Percentiles rank a stretch among this genome's conserved stretches.
Evolutionary conservation across 2,888 invertebrate genomes (phyloP).

Genomic region (Tromatobia lineatoria): DNA sequence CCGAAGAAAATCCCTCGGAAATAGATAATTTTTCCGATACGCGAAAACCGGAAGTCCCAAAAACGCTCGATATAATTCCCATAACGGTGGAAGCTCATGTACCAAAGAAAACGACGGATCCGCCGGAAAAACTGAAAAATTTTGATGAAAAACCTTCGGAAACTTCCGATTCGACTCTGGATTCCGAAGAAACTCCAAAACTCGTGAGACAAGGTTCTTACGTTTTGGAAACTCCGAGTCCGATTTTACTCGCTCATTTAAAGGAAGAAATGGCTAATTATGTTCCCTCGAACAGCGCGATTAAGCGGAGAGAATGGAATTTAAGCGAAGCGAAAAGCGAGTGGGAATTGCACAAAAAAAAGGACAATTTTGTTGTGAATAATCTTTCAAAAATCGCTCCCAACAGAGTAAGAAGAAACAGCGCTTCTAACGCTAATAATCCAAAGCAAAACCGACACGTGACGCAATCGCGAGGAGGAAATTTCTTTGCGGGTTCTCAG

Average conservation of each 20-base stretch:
- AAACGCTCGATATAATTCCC: constrained; percentile 81
- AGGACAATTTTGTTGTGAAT: constrained; percentile 62
- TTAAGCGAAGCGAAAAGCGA: constrained; percentile 76
- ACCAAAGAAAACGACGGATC: not conserved
- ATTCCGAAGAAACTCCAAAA: constrained; percentile 85
- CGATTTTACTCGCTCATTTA: constrained; percentile 89
- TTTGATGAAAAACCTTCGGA: constrained; percentile 31
- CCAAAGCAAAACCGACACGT: constrained; percentile 68
- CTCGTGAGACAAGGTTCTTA: constrained; percentile 92
- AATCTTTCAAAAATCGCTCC: constrained; percentile 55
- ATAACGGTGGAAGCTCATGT: constrained; percentile 74
- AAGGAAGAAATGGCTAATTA: constrained; percentile 82
- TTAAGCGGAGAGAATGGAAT: constrained; percentile 80
- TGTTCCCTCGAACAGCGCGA: constrained; percentile 70
- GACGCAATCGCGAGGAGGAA: constrained; percentile 66
- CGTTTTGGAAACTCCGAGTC: constrained; percentile 92
- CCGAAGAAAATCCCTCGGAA: constrained; percentile 71
- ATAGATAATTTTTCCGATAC: constrained; percentile 73
- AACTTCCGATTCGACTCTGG: constrained; percentile 80
- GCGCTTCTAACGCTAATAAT: constrained; percentile 66
- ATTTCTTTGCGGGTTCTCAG: constrained; percentile 46
- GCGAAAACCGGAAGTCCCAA: constrained; percentile 83
- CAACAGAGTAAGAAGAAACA: constrained; percentile 70
- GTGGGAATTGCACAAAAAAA: constrained; percentile 76
- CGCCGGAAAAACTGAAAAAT: constrained; percentile 12